Base-by-base conservation (phyloP, 2,113 vertebrate species). In the Melanerpes aurifrons region DNA sequence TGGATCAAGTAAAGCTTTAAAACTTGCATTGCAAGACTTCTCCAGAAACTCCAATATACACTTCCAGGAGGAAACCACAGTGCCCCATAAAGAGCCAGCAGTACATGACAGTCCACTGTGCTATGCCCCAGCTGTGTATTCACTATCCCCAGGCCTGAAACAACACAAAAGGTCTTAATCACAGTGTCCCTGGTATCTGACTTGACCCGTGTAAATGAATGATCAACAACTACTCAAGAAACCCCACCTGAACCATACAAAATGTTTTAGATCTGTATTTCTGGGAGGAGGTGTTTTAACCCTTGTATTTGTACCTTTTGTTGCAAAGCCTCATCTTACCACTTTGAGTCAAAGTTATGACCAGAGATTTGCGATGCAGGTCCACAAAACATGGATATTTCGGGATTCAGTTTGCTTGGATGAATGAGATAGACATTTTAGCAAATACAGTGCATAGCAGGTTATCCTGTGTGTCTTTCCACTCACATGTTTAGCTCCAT, bases 1-100 rank as follows among this genome's bases (percentile, higher is more conserved):
- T 82, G 74, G 91, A 95, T 24, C 28, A 90, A 86, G 29, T 56
- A 90, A 81, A 87, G 15, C 70, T 92, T 92, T 92, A 87, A 84
- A 84, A 87, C 35, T 70, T 88, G 71, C 0, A 3, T 32, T 69
- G n/a, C 15, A 95, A 86, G 78, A 71, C 58, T 68, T 85, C 43
- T 86, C 22, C 73, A 82, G 69, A 64, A 95, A 32, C 31, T 87
- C 24, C 32, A 84, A 26, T 64, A 78, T 40, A 25, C 29, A 21
- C 19, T 19, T 66, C 50, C 40, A 72, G 77, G 28, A 90, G 69
- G 61, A 63, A 78, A 26, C 21, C 40, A 13, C 0, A 28, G 64
- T 28, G 18, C 68, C 8, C 28, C 21, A 24, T 19, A 35, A 86
- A 82, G 40, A 76, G 50, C 40, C 3, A 5, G 17, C 3, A 22